These are phyloP conservation scores for Eublepharis macularius DNA, from an alignment of 2,113 vertebrate genomes.

Conservation along the genomic window DNA sequence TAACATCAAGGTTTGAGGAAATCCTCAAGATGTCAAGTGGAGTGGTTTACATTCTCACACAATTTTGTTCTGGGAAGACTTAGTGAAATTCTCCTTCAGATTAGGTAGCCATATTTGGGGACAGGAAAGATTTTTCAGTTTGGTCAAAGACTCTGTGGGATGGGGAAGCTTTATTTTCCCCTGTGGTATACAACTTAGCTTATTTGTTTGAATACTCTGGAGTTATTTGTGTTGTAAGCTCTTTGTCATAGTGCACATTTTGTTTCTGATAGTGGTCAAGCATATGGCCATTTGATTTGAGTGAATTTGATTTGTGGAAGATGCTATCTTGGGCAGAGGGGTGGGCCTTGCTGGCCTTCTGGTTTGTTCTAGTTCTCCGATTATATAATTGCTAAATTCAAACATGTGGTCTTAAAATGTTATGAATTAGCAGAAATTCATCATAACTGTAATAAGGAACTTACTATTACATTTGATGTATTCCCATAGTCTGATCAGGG, in stretches of 20 bases:
- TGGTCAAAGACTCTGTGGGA: not conserved
- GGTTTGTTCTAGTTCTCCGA: not conserved
- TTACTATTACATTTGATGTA: not conserved
- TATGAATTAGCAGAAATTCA: not conserved
- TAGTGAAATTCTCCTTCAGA: no score
- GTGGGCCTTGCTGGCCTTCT: not conserved
- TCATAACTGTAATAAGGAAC: not conserved
- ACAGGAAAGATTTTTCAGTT: not conserved
- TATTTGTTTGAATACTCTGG: not conserved
- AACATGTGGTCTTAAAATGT: not conserved
- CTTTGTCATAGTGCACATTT: not conserved
- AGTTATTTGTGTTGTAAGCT: not conserved
- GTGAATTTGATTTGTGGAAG: not conserved
- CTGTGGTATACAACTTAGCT: not conserved
- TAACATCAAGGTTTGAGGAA: no score
- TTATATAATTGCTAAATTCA: not conserved
- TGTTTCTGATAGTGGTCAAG: not conserved
- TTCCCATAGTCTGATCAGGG: conserved; percentile 32
- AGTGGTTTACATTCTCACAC: no score
- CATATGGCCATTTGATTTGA: not conserved
- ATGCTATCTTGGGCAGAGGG: not conserved
- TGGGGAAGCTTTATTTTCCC: not conserved
- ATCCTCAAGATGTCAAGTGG: no score
- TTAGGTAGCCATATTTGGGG: no score
- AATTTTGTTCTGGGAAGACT: no score